Evolutionary conservation across 2,888 invertebrate genomes (phyloP).

Genomic region (Allolobophora icterica): DNA sequence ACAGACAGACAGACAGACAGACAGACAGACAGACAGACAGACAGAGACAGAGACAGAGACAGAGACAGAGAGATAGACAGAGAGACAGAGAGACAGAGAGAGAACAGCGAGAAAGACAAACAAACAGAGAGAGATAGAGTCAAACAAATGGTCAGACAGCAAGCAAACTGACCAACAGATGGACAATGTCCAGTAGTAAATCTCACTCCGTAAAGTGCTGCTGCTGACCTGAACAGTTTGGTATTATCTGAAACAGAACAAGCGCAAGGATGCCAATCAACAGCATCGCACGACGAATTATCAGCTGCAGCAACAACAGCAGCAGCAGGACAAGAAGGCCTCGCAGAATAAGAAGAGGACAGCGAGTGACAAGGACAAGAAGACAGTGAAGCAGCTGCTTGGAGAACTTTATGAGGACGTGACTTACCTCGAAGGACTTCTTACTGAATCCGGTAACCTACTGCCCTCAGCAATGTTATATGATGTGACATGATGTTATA

Average conservation of each 20-base stretch:
- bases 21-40: too few relatives aligned
- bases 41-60: not conserved
- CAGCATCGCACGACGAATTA: not conserved
- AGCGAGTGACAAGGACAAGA: constrained; percentile 41
- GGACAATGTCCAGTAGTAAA: not conserved
- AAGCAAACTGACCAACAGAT: not conserved
- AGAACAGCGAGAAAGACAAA: too few relatives aligned
- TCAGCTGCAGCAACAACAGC: not conserved
- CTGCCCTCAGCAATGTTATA: not conserved
- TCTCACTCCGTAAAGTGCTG: not conserved
- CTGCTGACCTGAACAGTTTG: not conserved
- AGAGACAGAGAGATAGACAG: not conserved
- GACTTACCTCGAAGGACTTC: constrained; percentile 79
- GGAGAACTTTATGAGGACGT: constrained; percentile 82
- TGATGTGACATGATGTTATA: not conserved
- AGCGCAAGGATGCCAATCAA: not conserved
- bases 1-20: too few relatives aligned
- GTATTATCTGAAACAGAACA: too few relatives aligned
- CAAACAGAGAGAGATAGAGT: not conserved
- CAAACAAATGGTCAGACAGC: too few relatives aligned
- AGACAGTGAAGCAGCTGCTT: constrained; percentile 70
- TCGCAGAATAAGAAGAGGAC: constrained; percentile 29
- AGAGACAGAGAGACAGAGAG: not conserved
- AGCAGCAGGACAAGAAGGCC: not conserved
- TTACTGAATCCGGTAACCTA: constrained; percentile 73